Percentiles rank a stretch among this genome's conserved stretches.
Conservation (phyloP, 2,888 invertebrate genomes). For the Drosophila neoperkinsi region DNA sequence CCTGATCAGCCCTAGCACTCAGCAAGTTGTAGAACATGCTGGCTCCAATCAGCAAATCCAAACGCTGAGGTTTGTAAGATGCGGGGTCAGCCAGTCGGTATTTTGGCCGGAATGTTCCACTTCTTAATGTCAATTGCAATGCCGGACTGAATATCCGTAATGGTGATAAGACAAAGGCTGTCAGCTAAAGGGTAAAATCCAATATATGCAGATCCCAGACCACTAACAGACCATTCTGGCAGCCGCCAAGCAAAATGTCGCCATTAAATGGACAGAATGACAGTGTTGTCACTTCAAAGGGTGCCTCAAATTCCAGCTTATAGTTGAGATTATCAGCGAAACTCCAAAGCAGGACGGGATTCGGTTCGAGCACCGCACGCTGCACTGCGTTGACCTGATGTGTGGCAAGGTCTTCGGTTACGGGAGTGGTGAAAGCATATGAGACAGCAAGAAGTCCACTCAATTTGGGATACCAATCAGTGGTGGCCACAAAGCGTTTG, state of each 20-base stretch:
- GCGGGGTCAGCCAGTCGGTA: too few relatives aligned
- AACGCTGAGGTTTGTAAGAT: too few relatives aligned
- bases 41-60: too few relatives aligned
- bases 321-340: slow-evolving; percentile 89
- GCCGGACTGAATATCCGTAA: too few relatives aligned
- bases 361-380: slow-evolving; percentile 87
- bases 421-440: slow-evolving; percentile 88
- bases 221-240: slow-evolving; percentile 89
- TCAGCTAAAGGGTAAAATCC: too few relatives aligned
- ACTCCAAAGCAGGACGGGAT: slow-evolving; percentile 91
- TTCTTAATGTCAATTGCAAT: too few relatives aligned
- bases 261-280: slow-evolving; percentile 90
- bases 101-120: too few relatives aligned
- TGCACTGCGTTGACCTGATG: slow-evolving; percentile 86
- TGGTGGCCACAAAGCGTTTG: slow-evolving; percentile 88
- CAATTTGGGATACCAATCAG: slow-evolving; percentile 90
- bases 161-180: too few relatives aligned
- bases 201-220: slow-evolving; percentile 91
- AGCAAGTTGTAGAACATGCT: too few relatives aligned
- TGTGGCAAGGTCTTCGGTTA: slow-evolving; percentile 71
- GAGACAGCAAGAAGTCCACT: slow-evolving; percentile 89
- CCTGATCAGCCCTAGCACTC: too few relatives aligned
- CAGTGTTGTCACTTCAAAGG: slow-evolving; percentile 88
- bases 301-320: slow-evolving; percentile 89
- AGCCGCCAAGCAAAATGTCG: slow-evolving; percentile 90